These are phyloP conservation scores for Nycteola revayana DNA, from an alignment of 2,888 invertebrate genomes.

Conservation along the genomic window DNA sequence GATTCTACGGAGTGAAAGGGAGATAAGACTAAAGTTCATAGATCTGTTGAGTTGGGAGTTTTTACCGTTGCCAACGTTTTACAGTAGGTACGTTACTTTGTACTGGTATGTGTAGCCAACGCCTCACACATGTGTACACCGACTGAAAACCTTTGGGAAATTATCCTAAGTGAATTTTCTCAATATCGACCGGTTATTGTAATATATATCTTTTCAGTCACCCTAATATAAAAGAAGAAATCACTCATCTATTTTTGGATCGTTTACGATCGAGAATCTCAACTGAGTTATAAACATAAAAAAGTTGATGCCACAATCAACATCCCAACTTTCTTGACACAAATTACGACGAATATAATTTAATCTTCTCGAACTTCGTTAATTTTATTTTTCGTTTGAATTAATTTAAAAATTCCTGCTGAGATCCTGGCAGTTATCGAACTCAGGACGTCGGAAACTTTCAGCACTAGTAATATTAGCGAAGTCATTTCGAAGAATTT, in stretches of 20 bases:
- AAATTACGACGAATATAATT: slow-evolving; percentile 73
- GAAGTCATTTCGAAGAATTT: slow-evolving; percentile 62
- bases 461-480: slow-evolving; percentile 69
- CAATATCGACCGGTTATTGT: slow-evolving; percentile 12
- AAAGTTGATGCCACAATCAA: slow-evolving; percentile 49
- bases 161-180: slow-evolving; percentile 20
- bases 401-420: slow-evolving; percentile 77
- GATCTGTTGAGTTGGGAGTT: slow-evolving; percentile 33
- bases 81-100: slow-evolving; percentile 1
- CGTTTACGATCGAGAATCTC: slow-evolving; percentile 15
- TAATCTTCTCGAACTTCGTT: slow-evolving; percentile 70
- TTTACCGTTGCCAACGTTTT: slow-evolving; percentile 11
- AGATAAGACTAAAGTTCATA: slow-evolving; percentile 40
- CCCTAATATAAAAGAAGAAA: slow-evolving; percentile 8
- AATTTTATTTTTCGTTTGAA: slow-evolving; percentile 78
- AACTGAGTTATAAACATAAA: slow-evolving; percentile 24
- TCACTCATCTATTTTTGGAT: slow-evolving; percentile 15
- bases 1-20: slow-evolving; percentile 62
- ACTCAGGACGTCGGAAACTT: slow-evolving; percentile 66
- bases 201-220: slow-evolving; percentile 13
- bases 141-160: slow-evolving; percentile 21
- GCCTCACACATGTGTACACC: background rate
- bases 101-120: too few relatives aligned
- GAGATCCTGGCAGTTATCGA: slow-evolving; percentile 72
- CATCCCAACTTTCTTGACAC: slow-evolving; percentile 67